These are phyloP conservation scores for Phrynocephalus versicolor DNA, from an alignment of 2,113 vertebrate genomes.

Conservation along the genomic window DNA sequence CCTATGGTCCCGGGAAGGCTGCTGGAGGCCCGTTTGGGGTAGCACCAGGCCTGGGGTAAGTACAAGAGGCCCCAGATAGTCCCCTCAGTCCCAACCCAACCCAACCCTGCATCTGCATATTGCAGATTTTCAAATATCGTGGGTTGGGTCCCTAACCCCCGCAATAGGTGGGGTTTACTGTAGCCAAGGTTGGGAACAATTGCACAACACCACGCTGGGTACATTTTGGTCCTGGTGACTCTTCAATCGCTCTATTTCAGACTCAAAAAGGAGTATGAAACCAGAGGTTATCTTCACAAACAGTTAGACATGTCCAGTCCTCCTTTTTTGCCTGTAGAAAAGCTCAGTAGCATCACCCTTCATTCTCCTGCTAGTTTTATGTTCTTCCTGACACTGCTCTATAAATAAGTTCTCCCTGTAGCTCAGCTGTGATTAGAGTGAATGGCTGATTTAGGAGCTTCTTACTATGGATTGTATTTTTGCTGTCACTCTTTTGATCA, in stretches of 20 bases:
- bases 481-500: constrained; percentile 12
- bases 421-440: background rate
- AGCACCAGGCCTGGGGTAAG: no score
- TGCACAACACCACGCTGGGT: no score
- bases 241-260: background rate
- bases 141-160: no score
- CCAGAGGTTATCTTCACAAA: background rate
- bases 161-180: no score
- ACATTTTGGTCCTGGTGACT: background rate
- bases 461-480: background rate
- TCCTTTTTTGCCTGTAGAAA: background rate
- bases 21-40: no score
- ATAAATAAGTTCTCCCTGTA: background rate
- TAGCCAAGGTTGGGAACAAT: no score
- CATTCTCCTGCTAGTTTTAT: background rate
- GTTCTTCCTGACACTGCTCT: background rate
- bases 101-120: no score
- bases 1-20: no score
- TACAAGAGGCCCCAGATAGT: no score
- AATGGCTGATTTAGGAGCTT: constrained; percentile 10
- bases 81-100: no score
- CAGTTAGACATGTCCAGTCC: background rate
- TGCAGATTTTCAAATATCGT: no score
- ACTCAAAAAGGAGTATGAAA: background rate
- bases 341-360: background rate